phyloP scores from a whole-genome alignment of 2,113 vertebrate genomes.

The Pelecanus crispus region DNA sequence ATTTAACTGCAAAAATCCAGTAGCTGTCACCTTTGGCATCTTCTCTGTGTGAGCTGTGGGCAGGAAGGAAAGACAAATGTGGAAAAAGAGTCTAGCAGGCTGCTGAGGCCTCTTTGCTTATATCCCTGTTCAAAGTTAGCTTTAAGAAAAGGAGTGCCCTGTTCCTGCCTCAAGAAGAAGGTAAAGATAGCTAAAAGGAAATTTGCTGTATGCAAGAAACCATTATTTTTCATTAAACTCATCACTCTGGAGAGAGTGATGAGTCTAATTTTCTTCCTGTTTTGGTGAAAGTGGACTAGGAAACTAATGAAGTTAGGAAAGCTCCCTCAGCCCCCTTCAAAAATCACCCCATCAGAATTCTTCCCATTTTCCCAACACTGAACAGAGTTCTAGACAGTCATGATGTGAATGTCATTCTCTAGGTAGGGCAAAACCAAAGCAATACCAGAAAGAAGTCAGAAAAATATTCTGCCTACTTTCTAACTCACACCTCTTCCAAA shows the following conservation, averaged over 20 bases:
- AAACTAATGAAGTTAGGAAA: not conserved
- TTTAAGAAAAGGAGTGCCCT: not conserved
- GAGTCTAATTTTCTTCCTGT: not conserved
- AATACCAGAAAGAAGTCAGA: not conserved
- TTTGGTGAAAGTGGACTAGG: not conserved
- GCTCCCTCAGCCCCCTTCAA: not conserved
- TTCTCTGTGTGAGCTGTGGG: not conserved
- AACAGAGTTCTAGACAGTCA: not conserved
- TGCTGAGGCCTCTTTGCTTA: not conserved
- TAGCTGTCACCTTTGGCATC: not conserved
- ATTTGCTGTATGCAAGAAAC: not conserved
- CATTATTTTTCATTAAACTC: not conserved
- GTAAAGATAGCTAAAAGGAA: not conserved
- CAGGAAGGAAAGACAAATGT: not conserved
- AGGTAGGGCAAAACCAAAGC: not conserved
- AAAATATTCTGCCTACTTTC: not conserved
- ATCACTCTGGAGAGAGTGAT: not conserved
- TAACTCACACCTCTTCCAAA: not conserved
- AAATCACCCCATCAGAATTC: not conserved
- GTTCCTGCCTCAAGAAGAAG: not conserved
- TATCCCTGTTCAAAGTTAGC: not conserved
- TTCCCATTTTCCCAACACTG: not conserved
- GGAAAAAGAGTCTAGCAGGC: not conserved
- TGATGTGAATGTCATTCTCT: not conserved
- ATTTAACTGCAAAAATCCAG: not conserved